Conservation (phyloP, 2,888 invertebrate species). For the Trichopria drosophilae region DNA sequence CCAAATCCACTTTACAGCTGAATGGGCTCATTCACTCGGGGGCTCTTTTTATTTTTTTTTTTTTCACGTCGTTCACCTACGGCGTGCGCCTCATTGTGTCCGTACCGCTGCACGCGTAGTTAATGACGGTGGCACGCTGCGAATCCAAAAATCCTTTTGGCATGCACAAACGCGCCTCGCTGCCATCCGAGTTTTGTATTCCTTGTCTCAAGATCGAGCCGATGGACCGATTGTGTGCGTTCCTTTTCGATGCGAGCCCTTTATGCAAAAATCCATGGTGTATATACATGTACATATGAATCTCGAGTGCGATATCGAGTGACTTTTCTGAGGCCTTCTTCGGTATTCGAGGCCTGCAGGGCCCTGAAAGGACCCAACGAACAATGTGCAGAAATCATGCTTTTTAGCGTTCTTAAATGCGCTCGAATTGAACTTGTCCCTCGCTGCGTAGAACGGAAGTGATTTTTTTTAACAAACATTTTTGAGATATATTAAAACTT, state of each 20-base stretch:
- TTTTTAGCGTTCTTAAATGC: too few species aligned
- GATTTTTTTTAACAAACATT: too few species aligned
- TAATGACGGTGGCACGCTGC: conserved; percentile 37
- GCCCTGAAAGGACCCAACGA: too few species aligned
- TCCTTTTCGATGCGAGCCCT: too few species aligned
- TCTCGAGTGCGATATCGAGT: conserved; percentile 20
- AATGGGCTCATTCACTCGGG: conserved; percentile 25
- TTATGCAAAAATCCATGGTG: conserved; percentile 9
- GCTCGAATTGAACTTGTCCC: too few species aligned
- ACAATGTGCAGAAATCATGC: too few species aligned
- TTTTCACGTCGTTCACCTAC: conserved; percentile 36
- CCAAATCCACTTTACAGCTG: conserved; percentile 27
- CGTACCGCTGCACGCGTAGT: conserved; percentile 27
- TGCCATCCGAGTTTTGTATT: background rate
- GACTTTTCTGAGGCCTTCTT: conserved; percentile 19
- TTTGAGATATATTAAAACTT: too few species aligned
- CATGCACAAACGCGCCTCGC: background rate
- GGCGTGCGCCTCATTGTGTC: conserved; percentile 41
- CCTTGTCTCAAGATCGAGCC: background rate
- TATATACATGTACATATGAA: conserved; percentile 4
- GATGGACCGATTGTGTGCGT: too few species aligned
- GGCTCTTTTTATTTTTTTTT: conserved; percentile 26
- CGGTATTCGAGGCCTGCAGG: too few species aligned
- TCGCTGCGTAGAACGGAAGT: too few species aligned
- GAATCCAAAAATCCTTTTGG: background rate